Evolutionary conservation across 1,140 invertebrate species (phyloP), one percentile per base, ranked within the genome.

Genomic region (Drosophila pallidifrons): DNA sequence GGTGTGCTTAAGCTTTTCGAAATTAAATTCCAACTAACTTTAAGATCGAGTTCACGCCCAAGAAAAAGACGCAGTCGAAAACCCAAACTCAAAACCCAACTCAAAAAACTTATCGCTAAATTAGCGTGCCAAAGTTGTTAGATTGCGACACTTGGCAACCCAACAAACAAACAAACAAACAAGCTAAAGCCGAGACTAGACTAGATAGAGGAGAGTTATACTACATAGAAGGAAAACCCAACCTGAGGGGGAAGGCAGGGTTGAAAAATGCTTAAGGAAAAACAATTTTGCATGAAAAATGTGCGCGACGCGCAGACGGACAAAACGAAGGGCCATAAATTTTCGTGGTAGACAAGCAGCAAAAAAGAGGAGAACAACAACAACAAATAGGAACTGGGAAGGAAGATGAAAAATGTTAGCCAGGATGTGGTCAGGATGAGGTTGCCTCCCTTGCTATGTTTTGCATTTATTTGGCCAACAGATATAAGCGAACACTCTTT

Each of bases 271-370:
- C 49, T 66, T 60, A 52, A 25, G 47, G 59, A 74, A 69, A 71
- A 77, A 81, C 74, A 86, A 81, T 83, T 75, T 83, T 70, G 77
- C 81, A 80, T 85, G 81, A 81, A 74, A 81, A 85, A 85, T 81
- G 74, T 70, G 71, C 43, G 47, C 28, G 67, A 57, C 68, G 43
- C 61, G 20, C 43, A 79, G 68, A 80, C 77, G 58, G 25, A 58
- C 67, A 52, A 58, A 25, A 71, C 66, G 49, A 45, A 70, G 69
- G 52, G 82, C 74, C 82, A 85, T 85, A 77, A 81, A 85, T 83
- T 86, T 67, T 28, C 63, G 28, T 5, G 11, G 38, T 74, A 81
- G 74, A 75, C 81, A 71, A 51, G 59, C 16, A 25, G 20, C 20
- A 25, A 25, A 25, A 57, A 66, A 65, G 10, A 38, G 35, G 10